These are phyloP conservation scores for Xiphorhynchus erythropygius DNA, from an alignment of 2,797 vertebrate genomes.

Conservation along the genomic window DNA sequence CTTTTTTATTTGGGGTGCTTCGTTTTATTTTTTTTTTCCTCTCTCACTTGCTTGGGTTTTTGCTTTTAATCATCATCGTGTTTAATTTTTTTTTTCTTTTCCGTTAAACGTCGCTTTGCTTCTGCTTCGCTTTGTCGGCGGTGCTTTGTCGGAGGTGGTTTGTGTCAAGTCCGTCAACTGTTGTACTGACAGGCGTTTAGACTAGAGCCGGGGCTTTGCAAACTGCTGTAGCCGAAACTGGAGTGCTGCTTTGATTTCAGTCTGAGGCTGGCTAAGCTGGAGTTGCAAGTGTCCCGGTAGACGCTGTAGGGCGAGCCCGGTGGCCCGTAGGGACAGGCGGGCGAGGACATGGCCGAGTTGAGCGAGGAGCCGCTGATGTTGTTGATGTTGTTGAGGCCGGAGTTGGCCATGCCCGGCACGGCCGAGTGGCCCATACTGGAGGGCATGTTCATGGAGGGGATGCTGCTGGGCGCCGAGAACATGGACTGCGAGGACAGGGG, in stretches of 20 bases:
- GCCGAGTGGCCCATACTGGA: conserved; percentile 92
- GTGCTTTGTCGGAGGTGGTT: conserved; percentile 42
- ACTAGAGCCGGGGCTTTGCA: conserved; percentile 91
- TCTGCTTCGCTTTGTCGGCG: conserved; percentile 41
- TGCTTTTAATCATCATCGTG: background rate
- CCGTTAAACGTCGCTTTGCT: conserved; percentile 8
- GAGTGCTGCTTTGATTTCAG: conserved; percentile 98
- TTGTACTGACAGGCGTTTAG: conserved; percentile 98
- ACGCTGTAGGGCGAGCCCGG: conserved; percentile 95
- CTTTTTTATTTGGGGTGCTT: background rate
- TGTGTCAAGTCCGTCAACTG: conserved; percentile 85
- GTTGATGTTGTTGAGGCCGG: conserved; percentile 95
- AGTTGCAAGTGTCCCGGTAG: conserved; percentile 98
- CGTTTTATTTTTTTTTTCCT: background rate
- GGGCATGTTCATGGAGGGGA: conserved; percentile 98
- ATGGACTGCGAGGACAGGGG: conserved; percentile 96
- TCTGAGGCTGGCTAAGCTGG: conserved; percentile 93
- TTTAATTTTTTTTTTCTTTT: background rate
- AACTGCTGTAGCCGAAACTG: conserved; percentile 91
- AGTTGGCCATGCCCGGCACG: conserved; percentile 90
- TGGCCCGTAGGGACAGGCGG: conserved; percentile 92
- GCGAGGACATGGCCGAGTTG: conserved; percentile 92
- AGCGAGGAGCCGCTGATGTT: conserved; percentile 93
- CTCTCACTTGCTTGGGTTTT: conserved; percentile 26
- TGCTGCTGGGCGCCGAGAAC: conserved; percentile 95